A percentile compares a stretch with the other conserved stretches of the same genome.
Evolutionary conservation across 2,888 invertebrate genomes (phyloP).

Genomic region (Amblyjoppa fuscipennis): DNA sequence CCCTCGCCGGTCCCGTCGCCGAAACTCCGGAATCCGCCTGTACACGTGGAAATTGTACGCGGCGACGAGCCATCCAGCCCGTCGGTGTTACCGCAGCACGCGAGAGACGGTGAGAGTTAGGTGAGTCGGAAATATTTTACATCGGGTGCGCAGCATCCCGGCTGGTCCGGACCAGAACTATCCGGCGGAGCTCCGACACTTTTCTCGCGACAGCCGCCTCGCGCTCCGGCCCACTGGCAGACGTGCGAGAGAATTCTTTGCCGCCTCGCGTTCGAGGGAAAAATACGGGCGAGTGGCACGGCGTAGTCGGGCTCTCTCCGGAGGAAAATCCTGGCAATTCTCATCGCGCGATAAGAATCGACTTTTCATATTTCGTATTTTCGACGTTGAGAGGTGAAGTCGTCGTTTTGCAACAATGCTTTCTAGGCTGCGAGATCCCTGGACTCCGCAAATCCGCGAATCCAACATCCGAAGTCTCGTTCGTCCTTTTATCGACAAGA

Average conservation of each 20-base stretch:
- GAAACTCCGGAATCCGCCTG: background rate
- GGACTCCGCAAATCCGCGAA: background rate
- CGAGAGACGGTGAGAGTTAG: slow-evolving; percentile 10
- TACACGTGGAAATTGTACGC: background rate
- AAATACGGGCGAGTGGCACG: background rate
- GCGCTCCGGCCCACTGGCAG: background rate
- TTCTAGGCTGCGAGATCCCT: background rate
- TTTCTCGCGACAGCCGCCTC: slow-evolving; percentile 1
- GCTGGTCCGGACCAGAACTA: background rate
- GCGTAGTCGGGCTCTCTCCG: background rate
- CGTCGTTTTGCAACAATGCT: background rate
- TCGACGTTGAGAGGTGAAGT: background rate
- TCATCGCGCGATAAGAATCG: slow-evolving; percentile 20
- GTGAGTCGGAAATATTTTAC: slow-evolving; percentile 45
- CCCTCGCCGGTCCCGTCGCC: slow-evolving; percentile 14
- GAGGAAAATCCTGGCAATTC: slow-evolving; percentile 29
- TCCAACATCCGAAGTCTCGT: background rate
- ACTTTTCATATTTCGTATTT: slow-evolving; percentile 13
- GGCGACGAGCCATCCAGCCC: background rate
- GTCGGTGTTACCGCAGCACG: background rate
- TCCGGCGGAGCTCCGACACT: slow-evolving; percentile 6
- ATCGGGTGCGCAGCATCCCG: slow-evolving; percentile 40
- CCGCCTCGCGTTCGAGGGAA: background rate
- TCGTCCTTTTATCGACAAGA: background rate
- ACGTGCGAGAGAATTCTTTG: slow-evolving; percentile 3